Evolutionary conservation across 92 coral and sea anemone genomes (phyloP).

Genomic region (Chrysogorgia sp.): DNA sequence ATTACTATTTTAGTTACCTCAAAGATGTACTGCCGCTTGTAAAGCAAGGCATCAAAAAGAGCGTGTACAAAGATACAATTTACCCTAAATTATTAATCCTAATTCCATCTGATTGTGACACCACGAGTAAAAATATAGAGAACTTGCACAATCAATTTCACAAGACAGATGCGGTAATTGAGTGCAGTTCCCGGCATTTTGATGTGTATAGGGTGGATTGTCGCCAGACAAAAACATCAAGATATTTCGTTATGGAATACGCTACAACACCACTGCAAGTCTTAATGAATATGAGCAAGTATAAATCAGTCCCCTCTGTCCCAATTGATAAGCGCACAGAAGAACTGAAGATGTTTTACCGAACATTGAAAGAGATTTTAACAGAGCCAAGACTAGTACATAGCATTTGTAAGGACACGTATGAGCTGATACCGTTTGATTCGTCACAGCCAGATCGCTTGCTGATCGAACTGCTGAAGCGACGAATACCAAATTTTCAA

Average conservation of each 20-base stretch:
- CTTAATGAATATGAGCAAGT: background rate
- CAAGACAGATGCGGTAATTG: background rate
- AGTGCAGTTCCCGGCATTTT: background rate
- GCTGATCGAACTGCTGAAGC: too few species aligned
- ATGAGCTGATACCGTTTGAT: conserved; percentile 1
- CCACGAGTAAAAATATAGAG: background rate
- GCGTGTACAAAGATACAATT: background rate
- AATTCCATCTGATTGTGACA: conserved; percentile 7
- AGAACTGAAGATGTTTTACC: conserved; percentile 2
- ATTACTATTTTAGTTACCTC: conserved; percentile 23
- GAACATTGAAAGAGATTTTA: background rate
- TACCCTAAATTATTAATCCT: conserved; percentile 6
- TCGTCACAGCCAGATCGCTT: too few species aligned
- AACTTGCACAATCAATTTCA: background rate
- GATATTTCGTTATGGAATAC: conserved; percentile 1
- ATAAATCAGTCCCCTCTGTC: background rate
- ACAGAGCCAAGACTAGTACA: background rate
- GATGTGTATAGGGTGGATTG: background rate
- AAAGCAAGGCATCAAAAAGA: background rate
- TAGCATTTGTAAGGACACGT: background rate
- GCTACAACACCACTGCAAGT: conserved; percentile 1
- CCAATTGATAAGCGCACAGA: background rate
- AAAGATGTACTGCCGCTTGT: background rate
- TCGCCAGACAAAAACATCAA: background rate
- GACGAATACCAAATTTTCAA: too few species aligned